A percentile compares a stretch with the other conserved stretches of the same genome.
Conservation (phyloP, 1,140 invertebrate species). For the Cotesia chilonis region DNA sequence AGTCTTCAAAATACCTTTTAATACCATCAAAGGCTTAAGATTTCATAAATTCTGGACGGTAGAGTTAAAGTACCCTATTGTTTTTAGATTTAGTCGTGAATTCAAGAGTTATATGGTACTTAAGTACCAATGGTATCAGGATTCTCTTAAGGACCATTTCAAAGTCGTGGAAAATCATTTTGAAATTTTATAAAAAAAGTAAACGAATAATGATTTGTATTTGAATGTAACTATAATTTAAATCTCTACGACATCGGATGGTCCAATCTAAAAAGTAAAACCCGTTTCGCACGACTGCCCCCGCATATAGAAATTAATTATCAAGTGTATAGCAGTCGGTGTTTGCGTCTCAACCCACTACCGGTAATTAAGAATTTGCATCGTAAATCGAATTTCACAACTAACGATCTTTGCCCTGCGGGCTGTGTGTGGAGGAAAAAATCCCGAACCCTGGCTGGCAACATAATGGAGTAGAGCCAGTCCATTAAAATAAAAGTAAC, state of each 20-base stretch:
- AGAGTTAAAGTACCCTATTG: too few species aligned
- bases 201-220: too few species aligned
- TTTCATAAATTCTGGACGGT: too few species aligned
- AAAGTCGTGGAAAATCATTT: too few species aligned
- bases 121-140: too few species aligned
- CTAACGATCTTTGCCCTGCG: constrained; percentile 43
- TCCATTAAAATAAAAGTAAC: constrained; percentile 42
- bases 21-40: too few species aligned
- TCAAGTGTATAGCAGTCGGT: constrained; percentile 25
- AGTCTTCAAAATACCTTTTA: too few species aligned
- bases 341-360: constrained; percentile 37
- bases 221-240: too few species aligned
- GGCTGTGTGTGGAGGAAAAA: constrained; percentile 22
- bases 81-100: too few species aligned
- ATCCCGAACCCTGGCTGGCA: not conserved
- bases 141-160: too few species aligned
- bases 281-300: constrained; percentile 32
- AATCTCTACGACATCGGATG: not conserved
- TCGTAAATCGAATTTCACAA: constrained; percentile 49
- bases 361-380: constrained; percentile 51
- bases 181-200: too few species aligned
- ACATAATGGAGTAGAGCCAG: constrained; percentile 37
- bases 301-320: constrained; percentile 50
- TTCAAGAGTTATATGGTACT: too few species aligned
- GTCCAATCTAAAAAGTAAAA: constrained; percentile 4